Percentiles rank a stretch among this genome's conserved stretches.
Conservation (phyloP, 2,888 invertebrate species). For the Ypsolopha scabrella region DNA sequence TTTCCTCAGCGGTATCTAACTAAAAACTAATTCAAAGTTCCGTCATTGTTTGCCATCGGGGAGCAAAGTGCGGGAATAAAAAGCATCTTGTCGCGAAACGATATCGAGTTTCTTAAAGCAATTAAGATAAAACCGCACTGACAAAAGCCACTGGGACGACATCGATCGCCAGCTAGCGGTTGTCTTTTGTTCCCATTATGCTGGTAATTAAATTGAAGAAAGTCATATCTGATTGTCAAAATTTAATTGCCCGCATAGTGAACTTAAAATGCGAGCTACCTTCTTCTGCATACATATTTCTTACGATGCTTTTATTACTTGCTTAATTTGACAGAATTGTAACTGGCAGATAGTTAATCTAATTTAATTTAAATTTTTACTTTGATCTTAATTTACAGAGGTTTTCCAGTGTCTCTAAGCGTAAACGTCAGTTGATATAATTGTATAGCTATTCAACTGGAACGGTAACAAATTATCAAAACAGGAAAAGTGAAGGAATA, state of each 20-base stretch:
- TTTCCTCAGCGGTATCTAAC: slow-evolving; percentile 40
- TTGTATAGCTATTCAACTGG: no score
- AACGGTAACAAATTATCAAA: no score
- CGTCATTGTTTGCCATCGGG: slow-evolving; percentile 53
- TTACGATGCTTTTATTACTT: no score
- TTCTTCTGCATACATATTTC: neutral
- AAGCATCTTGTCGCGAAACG: slow-evolving; percentile 63
- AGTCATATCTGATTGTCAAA: neutral
- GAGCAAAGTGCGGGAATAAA: slow-evolving; percentile 47
- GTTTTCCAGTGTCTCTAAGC: no score
- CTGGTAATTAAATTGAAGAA: slow-evolving; percentile 5
- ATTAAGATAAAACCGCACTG: slow-evolving; percentile 61
- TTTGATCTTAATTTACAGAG: no score
- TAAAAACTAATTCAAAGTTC: slow-evolving; percentile 62
- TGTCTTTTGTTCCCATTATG: slow-evolving; percentile 31
- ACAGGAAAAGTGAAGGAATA: no score
- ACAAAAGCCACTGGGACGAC: slow-evolving; percentile 46
- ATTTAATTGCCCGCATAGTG: slow-evolving; percentile 3
- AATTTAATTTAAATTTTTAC: no score
- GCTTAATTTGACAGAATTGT: no score
- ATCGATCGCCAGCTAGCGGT: slow-evolving; percentile 14
- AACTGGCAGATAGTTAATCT: no score
- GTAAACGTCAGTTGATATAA: no score
- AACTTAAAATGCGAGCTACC: neutral
- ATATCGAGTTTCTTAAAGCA: slow-evolving; percentile 66